Evolutionary conservation across 2,113 vertebrate species (phyloP).

Genomic region (Toxotes chatareus): DNA sequence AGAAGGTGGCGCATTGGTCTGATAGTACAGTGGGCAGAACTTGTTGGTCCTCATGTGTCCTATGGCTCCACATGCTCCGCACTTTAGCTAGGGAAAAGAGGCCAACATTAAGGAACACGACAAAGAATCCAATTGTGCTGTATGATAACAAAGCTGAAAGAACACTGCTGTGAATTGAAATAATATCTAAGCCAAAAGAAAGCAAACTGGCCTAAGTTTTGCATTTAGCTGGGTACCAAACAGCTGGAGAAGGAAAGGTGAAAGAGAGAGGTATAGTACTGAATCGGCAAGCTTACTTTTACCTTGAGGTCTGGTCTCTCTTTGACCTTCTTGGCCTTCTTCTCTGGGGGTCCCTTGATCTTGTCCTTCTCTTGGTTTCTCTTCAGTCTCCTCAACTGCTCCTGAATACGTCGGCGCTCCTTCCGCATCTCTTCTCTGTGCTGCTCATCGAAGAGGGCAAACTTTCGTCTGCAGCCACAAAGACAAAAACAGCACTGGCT

Average conservation of each 20-base stretch:
- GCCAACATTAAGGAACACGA: constrained; percentile 70
- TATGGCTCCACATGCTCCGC: constrained; percentile 96
- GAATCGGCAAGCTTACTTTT: constrained; percentile 78
- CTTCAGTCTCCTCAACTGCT: constrained; percentile 94
- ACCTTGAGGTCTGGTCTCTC: constrained; percentile 98
- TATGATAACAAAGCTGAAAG: neutral
- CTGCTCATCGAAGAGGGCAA: constrained; percentile 97
- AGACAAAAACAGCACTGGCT: neutral
- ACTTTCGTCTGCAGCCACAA: constrained; percentile 89
- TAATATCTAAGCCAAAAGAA: neutral
- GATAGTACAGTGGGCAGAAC: constrained; percentile 98
- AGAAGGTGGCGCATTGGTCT: constrained; percentile 97
- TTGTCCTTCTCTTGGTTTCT: constrained; percentile 98
- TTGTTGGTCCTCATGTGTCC: constrained; percentile 99
- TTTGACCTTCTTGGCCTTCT: constrained; percentile 97
- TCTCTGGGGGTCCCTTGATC: constrained; percentile 96
- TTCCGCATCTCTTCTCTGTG: constrained; percentile 99
- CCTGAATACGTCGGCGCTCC: constrained; percentile 95
- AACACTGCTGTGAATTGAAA: neutral
- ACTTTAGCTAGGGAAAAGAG: constrained; percentile 89
- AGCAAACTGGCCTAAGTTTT: neutral
- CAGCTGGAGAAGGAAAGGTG: constrained; percentile 17
- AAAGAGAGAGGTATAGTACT: constrained; percentile 48
- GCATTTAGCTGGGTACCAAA: neutral
- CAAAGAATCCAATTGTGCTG: neutral